Conservation (phyloP, 2,888 invertebrate species). For the Seladonia tumulorum region DNA sequence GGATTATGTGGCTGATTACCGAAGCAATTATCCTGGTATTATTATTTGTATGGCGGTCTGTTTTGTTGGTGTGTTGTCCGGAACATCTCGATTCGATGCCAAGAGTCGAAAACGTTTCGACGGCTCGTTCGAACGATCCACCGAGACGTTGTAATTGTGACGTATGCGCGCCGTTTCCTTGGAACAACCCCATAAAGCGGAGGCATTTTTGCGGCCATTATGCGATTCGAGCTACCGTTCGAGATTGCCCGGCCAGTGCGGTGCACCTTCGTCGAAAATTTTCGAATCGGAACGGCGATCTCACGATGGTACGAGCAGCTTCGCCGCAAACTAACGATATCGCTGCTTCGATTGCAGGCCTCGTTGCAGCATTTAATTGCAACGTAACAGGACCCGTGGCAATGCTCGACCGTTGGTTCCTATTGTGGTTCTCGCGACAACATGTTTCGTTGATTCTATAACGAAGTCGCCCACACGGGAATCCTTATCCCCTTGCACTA, state of each 20-base stretch:
- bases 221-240: too few relatives aligned
- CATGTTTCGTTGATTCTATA: neutral
- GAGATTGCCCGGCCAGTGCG: neutral
- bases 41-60: too few relatives aligned
- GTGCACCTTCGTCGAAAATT: constrained; percentile 35
- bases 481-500: too few relatives aligned
- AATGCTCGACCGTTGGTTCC: constrained; percentile 44
- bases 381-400: constrained; percentile 26
- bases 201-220: neutral
- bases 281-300: constrained; percentile 46
- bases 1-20: too few relatives aligned
- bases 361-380: constrained; percentile 43
- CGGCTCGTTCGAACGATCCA: neutral
- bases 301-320: constrained; percentile 44
- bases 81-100: too few relatives aligned
- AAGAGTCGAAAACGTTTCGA: neutral
- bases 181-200: neutral
- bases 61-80: too few relatives aligned
- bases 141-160: neutral
- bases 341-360: constrained; percentile 37
- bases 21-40: too few relatives aligned
- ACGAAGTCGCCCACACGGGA: neutral
- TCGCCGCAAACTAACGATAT: constrained; percentile 48
- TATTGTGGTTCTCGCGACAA: neutral
- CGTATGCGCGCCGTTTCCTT: constrained; percentile 1